Base-by-base conservation (phyloP, 2,888 invertebrate species). In the Hyles lineata region DNA sequence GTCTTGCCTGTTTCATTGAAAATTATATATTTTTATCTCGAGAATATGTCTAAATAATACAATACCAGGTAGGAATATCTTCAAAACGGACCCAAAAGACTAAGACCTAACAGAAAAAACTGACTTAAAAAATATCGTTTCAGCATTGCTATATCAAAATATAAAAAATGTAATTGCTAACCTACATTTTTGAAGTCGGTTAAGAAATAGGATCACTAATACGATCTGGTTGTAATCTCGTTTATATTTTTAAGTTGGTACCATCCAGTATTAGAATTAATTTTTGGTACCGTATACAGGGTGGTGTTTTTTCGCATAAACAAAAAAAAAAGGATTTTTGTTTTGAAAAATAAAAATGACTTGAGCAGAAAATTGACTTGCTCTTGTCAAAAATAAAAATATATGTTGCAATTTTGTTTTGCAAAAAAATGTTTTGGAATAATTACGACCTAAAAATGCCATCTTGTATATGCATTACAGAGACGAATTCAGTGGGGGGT, bases 241-340 rank as follows among this genome's bases (percentile, higher is more conserved):
- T 35, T 60, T 15, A 23, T 61, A 60, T 25, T 6, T 60, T 15
- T 29, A 61, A 60, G 60, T 60, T 60, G 23, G 60, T 61, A 61
- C 61, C 61, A 61, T 61, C 61, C 61, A 61, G 61, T 61, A 61
- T 61, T 61, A 61, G 23, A 59, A 11, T 23, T 59, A 21, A 25
- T 15, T 60, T 60, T 60, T 15, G 25, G 15, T 11, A 21, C 60
- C 60, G 15, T 17, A 60, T 23, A 60, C 23, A 60, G 25, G 1
- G 9, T 3, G 23, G 17, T 60, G 6, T 60, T 29, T 61, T 61
- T 15, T 11, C 43, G 43, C 11, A 32, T 32, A 32, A 4, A 8
- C 32, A 32, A 32, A 32, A 32, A 1, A 11, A 43, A 43, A 43
- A 9, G 1, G 43, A 11, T 2, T 43, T 11, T 43, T 43, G 9